phyloP scores from a whole-genome alignment of 2,113 vertebrate species.

The Galbula dea region DNA sequence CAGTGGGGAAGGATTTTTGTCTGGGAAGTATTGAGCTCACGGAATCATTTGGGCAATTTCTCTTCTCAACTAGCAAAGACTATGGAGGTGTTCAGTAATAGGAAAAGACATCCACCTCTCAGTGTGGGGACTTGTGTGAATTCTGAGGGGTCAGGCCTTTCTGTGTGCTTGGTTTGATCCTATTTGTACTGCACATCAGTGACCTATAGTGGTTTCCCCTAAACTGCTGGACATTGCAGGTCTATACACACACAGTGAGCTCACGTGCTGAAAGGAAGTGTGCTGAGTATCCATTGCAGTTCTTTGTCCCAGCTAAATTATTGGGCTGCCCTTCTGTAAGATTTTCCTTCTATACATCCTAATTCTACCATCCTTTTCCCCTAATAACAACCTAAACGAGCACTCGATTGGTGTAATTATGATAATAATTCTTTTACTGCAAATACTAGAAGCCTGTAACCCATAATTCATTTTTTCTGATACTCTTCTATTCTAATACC shows the following conservation, averaged over 20 bases:
- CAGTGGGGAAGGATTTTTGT: background rate
- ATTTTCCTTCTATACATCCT: background rate
- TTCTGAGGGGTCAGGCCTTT: background rate
- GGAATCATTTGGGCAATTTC: background rate
- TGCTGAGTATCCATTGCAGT: background rate
- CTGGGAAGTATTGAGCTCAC: rapidly evolving
- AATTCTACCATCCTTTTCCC: background rate
- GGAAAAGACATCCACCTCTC: background rate
- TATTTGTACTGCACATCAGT: background rate
- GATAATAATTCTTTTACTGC: background rate
- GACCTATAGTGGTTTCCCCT: background rate
- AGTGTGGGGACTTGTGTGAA: background rate
- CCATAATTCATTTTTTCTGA: slow-evolving; percentile 34
- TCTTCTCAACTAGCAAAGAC: background rate
- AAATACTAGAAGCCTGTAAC: slow-evolving; percentile 26
- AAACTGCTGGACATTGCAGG: background rate
- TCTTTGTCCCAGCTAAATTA: background rate
- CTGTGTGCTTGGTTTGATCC: background rate
- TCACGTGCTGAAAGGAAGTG: background rate
- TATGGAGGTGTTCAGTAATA: background rate
- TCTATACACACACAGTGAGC: background rate
- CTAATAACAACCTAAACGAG: slow-evolving; percentile 17
- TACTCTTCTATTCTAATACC: slow-evolving; percentile 10
- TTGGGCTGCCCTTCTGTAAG: background rate
- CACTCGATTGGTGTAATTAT: slow-evolving; percentile 4